Percentiles rank a stretch among this genome's conserved stretches.
Evolutionary conservation across 2,113 vertebrate species (phyloP).

Genomic region (Chroicocephalus ridibundus): DNA sequence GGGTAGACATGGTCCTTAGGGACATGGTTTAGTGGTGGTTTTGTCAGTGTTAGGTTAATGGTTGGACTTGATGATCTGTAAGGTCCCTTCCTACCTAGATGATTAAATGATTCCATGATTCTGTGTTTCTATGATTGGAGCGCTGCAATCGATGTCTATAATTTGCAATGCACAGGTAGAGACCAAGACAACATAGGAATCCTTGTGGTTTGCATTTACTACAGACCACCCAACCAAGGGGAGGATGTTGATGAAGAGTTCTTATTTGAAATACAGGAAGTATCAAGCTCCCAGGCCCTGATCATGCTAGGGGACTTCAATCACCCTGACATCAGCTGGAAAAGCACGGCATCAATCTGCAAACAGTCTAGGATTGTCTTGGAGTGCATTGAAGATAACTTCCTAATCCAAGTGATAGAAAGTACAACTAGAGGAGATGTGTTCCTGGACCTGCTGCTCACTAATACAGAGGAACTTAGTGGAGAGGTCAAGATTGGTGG

Average conservation of each 20-base stretch:
- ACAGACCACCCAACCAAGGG: rapidly evolving
- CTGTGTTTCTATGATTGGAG: not conserved
- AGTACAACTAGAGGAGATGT: not conserved
- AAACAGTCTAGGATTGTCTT: not conserved
- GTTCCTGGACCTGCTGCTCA: not conserved
- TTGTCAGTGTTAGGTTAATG: not conserved
- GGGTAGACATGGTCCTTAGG: not conserved
- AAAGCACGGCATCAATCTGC: not conserved
- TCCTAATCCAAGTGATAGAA: not conserved
- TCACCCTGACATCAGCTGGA: not conserved
- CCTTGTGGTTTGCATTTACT: rapidly evolving
- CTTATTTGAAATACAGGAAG: not conserved
- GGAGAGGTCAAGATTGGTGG: not conserved
- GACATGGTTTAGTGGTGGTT: not conserved
- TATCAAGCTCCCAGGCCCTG: not conserved
- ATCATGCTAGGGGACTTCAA: not conserved
- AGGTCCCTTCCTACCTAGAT: not conserved
- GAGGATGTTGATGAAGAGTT: not conserved
- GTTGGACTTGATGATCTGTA: not conserved
- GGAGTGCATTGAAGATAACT: not conserved
- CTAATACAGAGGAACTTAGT: too few relatives aligned
- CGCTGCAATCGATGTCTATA: not conserved
- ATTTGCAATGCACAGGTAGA: not conserved
- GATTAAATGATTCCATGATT: not conserved
- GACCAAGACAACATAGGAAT: not conserved